A percentile compares a stretch with the other conserved stretches of the same genome.
Conservation (phyloP, 2,888 invertebrate genomes). For the Caenorhabditis sp. region DNA sequence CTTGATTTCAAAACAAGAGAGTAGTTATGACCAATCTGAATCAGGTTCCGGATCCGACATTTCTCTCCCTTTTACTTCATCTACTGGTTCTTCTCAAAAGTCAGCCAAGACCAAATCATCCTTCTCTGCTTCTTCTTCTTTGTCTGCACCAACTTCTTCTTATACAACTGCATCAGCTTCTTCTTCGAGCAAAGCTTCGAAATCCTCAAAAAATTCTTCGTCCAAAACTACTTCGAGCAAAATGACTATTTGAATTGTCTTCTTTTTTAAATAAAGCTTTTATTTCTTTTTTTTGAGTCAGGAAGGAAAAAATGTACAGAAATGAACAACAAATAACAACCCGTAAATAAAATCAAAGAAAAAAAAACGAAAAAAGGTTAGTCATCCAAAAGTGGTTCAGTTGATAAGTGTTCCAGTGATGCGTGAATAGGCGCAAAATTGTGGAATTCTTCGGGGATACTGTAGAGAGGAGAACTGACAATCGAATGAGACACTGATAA, state of each 20-base stretch:
- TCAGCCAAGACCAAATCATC: background rate
- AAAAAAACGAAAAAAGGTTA: conserved; percentile 7
- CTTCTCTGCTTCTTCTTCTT: too few relatives aligned
- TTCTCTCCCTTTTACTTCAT: background rate
- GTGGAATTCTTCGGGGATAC: conserved; percentile 56
- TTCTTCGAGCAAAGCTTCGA: background rate
- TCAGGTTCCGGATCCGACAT: background rate
- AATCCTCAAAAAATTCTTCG: background rate
- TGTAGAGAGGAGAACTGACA: conserved; percentile 58
- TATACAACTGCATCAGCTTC: background rate
- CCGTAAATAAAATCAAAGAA: background rate
- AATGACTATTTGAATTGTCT: background rate
- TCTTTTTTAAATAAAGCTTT: background rate
- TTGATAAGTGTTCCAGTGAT: conserved; percentile 31
- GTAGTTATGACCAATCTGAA: background rate
- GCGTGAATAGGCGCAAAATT: conserved; percentile 7
- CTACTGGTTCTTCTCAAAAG: background rate
- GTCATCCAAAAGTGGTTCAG: conserved; percentile 25
- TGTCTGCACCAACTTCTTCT: background rate
- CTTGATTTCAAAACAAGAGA: background rate
- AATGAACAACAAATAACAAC: background rate
- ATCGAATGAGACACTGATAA: conserved; percentile 51
- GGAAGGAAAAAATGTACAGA: background rate
- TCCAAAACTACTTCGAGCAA: background rate
- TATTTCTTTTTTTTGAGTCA: background rate